phyloP scores from a whole-genome alignment of 2,888 invertebrate species.

The Habroteleia sp. region DNA sequence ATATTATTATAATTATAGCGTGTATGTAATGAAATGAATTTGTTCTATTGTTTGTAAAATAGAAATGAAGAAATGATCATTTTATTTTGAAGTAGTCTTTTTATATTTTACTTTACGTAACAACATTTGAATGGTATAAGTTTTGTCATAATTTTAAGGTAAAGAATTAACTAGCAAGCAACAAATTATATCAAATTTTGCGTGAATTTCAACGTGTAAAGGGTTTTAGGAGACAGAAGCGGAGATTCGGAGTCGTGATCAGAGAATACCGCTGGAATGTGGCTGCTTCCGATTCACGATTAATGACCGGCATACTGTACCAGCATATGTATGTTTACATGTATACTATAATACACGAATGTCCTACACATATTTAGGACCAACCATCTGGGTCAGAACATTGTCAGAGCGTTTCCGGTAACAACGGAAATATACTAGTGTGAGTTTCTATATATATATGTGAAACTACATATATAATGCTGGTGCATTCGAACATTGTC shows the following conservation, averaged over 20 bases:
- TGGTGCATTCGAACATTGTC: conserved; percentile 17
- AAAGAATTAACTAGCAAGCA: no score
- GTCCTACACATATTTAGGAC: conserved; percentile 16
- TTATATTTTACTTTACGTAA: no score
- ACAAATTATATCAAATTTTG: conserved; percentile 41
- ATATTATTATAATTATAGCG: no score
- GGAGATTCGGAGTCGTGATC: conserved; percentile 66
- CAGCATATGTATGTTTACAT: conserved; percentile 24
- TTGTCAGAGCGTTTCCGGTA: conserved; percentile 50
- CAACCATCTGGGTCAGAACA: conserved; percentile 52
- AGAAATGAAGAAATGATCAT: no score
- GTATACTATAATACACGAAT: conserved; percentile 17
- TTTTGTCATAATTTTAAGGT: no score
- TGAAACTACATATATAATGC: conserved; percentile 1
- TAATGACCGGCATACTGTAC: conserved; percentile 45
- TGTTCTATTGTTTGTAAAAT: no score
- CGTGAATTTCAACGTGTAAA: conserved; percentile 35
- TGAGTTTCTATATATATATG: conserved; percentile 22
- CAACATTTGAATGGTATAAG: no score
- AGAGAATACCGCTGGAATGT: conserved; percentile 70
- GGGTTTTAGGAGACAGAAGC: conserved; percentile 33
- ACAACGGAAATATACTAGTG: conserved; percentile 39
- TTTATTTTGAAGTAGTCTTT: no score
- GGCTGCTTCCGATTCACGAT: conserved; percentile 50
- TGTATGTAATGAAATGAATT: no score